phyloP scores from a whole-genome alignment of 1,140 invertebrate species.

The Drosophila sproati region DNA sequence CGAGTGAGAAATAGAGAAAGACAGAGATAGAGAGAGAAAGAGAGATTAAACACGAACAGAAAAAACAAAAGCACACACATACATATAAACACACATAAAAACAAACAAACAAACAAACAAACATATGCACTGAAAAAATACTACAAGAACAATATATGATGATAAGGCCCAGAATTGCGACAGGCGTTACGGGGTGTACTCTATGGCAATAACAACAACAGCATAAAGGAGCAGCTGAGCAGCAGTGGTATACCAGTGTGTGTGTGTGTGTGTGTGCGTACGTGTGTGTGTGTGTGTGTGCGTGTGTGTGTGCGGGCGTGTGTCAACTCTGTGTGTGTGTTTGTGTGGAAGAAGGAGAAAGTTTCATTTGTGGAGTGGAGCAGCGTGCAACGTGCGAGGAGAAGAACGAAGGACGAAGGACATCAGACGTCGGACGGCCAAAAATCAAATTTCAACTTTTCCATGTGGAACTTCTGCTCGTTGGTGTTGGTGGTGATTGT shows the following conservation, averaged over 20 bases:
- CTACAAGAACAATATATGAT: slow-evolving; percentile 28
- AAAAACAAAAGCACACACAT: not conserved
- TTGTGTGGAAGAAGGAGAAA: not conserved
- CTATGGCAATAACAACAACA: slow-evolving; percentile 60
- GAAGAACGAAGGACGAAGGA: not conserved
- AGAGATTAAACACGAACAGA: not conserved
- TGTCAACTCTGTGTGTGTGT: not conserved
- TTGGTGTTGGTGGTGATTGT: slow-evolving; percentile 33
- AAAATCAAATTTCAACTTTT: slow-evolving; percentile 43
- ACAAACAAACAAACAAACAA: slow-evolving; percentile 25
- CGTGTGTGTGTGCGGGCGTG: slow-evolving; percentile 11
- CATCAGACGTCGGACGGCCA: slow-evolving; percentile 6
- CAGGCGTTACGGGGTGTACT: slow-evolving; percentile 50
- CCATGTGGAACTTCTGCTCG: slow-evolving; percentile 57
- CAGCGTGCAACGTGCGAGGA: not conserved
- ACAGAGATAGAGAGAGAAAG: not conserved
- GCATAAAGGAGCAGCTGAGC: slow-evolving; percentile 20
- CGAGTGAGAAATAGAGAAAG: not conserved
- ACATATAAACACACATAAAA: slow-evolving; percentile 19
- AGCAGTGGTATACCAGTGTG: not conserved
- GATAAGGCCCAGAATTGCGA: slow-evolving; percentile 67
- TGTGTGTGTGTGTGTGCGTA: not conserved
- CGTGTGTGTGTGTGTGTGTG: not conserved
- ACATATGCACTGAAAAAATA: slow-evolving; percentile 28
- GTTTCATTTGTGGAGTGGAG: not conserved